phyloP scores from a whole-genome alignment of 2,888 invertebrate genomes.

The Artemia sinica region DNA sequence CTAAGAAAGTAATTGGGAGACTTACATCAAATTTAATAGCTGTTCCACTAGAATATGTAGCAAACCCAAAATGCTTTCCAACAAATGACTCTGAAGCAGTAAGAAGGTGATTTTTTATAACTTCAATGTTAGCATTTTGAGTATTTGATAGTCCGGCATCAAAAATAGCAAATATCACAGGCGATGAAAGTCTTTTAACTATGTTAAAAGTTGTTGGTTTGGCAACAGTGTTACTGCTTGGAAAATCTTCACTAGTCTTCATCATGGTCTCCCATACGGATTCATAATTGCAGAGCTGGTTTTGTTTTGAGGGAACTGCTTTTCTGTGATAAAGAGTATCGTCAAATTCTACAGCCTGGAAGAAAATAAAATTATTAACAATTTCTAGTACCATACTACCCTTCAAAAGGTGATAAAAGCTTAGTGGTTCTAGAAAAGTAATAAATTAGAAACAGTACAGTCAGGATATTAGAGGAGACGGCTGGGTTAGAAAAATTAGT shows the following conservation, averaged over 20 bases:
- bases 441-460: no score
- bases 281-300: neutral
- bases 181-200: neutral
- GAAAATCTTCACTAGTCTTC: neutral
- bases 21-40: neutral
- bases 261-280: neutral
- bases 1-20: neutral
- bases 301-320: neutral
- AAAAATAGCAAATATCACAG: neutral
- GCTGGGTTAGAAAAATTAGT: no score
- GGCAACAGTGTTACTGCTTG: neutral
- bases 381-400: no score
- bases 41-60: neutral
- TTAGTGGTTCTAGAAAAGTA: no score
- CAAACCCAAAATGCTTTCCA: neutral
- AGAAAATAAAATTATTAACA: neutral
- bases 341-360: neutral
- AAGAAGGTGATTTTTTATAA: neutral
- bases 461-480: no score
- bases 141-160: neutral
- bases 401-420: no score
- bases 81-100: neutral
- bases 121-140: neutral
- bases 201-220: neutral
- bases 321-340: neutral